Percentiles rank a stretch among this genome's conserved stretches.
Evolutionary conservation across 2,113 vertebrate genomes (phyloP).

Genomic region (Lampris incognitus): DNA sequence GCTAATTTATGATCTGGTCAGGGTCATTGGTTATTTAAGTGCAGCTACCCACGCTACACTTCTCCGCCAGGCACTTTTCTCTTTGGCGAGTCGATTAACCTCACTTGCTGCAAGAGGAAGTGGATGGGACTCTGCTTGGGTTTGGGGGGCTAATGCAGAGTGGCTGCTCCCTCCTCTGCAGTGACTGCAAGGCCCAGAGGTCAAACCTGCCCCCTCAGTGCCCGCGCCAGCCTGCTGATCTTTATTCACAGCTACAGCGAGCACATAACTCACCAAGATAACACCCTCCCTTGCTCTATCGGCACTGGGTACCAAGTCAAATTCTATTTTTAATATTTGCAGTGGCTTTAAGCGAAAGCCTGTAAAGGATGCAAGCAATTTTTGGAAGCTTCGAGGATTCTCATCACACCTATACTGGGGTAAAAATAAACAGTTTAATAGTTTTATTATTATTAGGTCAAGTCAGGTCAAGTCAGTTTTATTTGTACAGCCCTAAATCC

Average conservation of each 20-base stretch:
- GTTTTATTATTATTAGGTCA: too few relatives aligned
- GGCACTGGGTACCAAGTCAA: constrained; percentile 40
- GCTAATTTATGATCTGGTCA: constrained; percentile 56
- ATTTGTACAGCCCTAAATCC: too few relatives aligned
- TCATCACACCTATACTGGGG: too few relatives aligned
- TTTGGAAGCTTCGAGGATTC: too few relatives aligned
- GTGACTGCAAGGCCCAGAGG: constrained; percentile 50
- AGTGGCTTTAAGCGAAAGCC: constrained; percentile 26
- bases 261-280: constrained; percentile 66
- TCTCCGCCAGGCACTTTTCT: constrained; percentile 37
- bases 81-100: constrained; percentile 65
- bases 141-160: constrained; percentile 13
- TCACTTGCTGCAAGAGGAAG: constrained; percentile 42
- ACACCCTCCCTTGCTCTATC: constrained; percentile 40
- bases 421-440: too few relatives aligned
- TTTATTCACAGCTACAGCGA: constrained; percentile 69
- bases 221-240: constrained; percentile 39
- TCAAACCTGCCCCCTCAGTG: constrained; percentile 46
- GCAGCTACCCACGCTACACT: constrained; percentile 41
- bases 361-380: neutral
- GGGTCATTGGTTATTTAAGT: constrained; percentile 60
- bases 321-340: constrained; percentile 47
- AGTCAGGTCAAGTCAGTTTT: too few relatives aligned
- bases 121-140: constrained; percentile 19
- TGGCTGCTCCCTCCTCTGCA: constrained; percentile 13